phyloP scores from a whole-genome alignment of 2,797 vertebrate genomes.

The Rhynchonycteris naso region DNA sequence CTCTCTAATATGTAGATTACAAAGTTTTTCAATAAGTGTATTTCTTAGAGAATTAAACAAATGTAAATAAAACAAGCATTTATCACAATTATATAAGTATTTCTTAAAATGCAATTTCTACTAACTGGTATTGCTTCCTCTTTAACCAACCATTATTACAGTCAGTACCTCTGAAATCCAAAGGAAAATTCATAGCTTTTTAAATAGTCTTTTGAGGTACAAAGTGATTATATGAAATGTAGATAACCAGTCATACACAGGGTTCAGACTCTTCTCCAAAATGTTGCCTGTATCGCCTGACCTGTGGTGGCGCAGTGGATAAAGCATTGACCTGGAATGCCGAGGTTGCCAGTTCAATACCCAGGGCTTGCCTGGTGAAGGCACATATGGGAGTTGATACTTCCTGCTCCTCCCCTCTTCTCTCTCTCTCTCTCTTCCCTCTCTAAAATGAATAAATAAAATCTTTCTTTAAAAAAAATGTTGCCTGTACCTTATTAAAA shows the following conservation, averaged over 20 bases:
- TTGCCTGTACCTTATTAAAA: not conserved
- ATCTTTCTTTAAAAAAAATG: too few species aligned
- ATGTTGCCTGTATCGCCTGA: too few species aligned
- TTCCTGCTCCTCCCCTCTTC: too few species aligned
- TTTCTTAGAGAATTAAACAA: slow-evolving; percentile 22
- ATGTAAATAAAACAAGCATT: not conserved
- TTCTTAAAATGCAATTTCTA: slow-evolving; percentile 4
- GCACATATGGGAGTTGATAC: too few species aligned
- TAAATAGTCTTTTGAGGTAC: not conserved
- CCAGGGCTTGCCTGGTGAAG: too few species aligned
- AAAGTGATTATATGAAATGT: not conserved
- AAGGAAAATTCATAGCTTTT: slow-evolving; percentile 2
- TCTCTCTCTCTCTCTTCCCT: too few species aligned
- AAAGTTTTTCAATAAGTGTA: not conserved
- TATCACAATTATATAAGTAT: not conserved
- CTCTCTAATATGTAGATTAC: not conserved
- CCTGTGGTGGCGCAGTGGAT: too few species aligned
- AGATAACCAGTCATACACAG: not conserved
- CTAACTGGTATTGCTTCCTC: not conserved
- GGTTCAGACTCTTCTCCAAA: not conserved
- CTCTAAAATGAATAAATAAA: too few species aligned
- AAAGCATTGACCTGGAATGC: too few species aligned
- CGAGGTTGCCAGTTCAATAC: too few species aligned
- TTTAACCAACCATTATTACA: slow-evolving; percentile 21
- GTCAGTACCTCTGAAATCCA: not conserved